Base-by-base conservation (phyloP, 2,888 invertebrate genomes). In the Cephus rjabovi region DNA sequence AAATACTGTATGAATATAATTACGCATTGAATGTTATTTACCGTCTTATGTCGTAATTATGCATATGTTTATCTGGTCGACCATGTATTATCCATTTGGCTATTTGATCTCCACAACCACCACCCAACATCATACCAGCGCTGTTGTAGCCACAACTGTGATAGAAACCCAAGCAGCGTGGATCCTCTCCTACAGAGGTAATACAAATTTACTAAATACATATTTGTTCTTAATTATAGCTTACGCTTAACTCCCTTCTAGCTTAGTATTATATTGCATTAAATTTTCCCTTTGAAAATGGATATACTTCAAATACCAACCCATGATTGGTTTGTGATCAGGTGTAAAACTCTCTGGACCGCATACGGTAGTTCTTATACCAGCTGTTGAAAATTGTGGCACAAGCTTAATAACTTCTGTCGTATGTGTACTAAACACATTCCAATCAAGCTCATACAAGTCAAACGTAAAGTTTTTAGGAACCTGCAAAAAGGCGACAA, bases 291-390 rank as follows among this genome's bases (percentile, higher is more conserved):
- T 1, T 23, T 9, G 9, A 56, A 56, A 56, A 56, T 56, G 23
- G 9, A 56, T 56, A 56, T 56, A 56, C 6, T 23, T 56, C 0
- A 9, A 56, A 23, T 56, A 56, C 56, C 56, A 56, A 85, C 98
- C 98, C 93, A 98, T 93, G 56, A 98, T 89, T 0, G 98, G 97
- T 86, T 95, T 97, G 89, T 98, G 97, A 90, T 98, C 98, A 0
- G 98, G 97, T 0, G 98, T 98, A 89, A 98, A 98, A 1, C 97
- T 96, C 90, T 98, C 98, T 0, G 97, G 97, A 0, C 98, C 98
- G 88, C 97, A 98, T 1, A 98, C 95, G 0, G 97, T 97, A 69
- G 96, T 95, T 90, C 96, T 97, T 33, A 98, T 95, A 6, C 98
- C 98, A 11, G 95, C 94, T 11, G 93, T 93, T 40, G 94, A 94